Base-by-base conservation (phyloP, 1,140 invertebrate species). In the Ruditapes philippinarum region DNA sequence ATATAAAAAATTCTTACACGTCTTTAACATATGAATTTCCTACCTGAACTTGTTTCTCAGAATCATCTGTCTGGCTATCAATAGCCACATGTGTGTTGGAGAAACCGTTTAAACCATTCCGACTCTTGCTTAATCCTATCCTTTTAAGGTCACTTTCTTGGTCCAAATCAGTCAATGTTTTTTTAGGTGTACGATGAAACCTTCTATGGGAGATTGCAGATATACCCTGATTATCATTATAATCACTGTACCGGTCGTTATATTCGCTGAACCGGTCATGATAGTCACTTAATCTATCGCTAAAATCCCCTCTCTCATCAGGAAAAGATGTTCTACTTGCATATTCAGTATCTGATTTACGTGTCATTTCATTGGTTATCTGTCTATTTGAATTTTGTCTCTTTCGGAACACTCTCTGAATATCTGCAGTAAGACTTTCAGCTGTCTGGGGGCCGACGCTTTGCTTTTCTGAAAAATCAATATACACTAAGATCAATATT, bases 141-240 rank as follows among this genome's bases (percentile, higher is more conserved):
- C 54, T 49, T n/a, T 1, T 31, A 4, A 78, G 25, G 17, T 51
- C 49, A 33, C 5, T 38, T 5, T 38, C 40, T 28, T 31, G 25
- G 4, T 12, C 31, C 9, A 54, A 54, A 31, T 78, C 74, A 14
- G 74, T 78, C 17, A 78, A n/a, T 36, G 45, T 54, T 36, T 33
- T 78, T 3, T 0, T 0, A 31, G 74, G 28, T 31, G 74, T 33
- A 9, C 17, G n/a, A 14, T 78, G 74, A 51, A 78, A 78, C 22
- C 28, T 33, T 5, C 74, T 5, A 33, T 78, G 74, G 1, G 74
- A 54, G 31, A 78, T 54, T 78, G 74, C 74, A 4, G 74, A 78
- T 38, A 78, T 49, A 28, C 74, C 74, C 4, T 9, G 31, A 78
- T 36, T 38, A 25, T 78, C 74, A 25, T 45, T 51, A 1, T 14